Base-by-base conservation (phyloP, 2,113 vertebrate species). In the Sminthopsis crassicaudata region DNA sequence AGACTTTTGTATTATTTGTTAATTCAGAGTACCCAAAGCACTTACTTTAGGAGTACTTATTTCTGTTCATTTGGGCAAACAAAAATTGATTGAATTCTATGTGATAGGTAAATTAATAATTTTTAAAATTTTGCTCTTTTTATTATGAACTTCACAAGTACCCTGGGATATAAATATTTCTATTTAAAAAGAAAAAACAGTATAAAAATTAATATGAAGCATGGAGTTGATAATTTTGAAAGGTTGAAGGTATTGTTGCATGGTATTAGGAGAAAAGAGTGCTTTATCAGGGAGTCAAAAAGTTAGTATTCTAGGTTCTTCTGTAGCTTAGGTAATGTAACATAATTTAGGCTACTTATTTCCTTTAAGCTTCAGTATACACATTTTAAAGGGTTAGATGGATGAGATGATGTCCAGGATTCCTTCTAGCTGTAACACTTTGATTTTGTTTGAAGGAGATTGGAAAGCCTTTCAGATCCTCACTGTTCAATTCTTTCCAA, bases 31-130 rank as follows among this genome's bases (percentile, higher is more conserved):
- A 93, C 91, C 52, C 23, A 24, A 51, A 51, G 50, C 10, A 51
- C 10, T 10, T 51, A 51, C 50, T 51, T 51, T 51, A 9, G 9
- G 50, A 51, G 50, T 55, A 53, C 53, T 96, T 76, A 60, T 2
- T n/a, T 55, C 52, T 12, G 89, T 3, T 91, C 27, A 42, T 92
- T 60, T 93, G 89, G 36, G 42, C 3, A 95, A 84, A 30, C 94
- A 91, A 55, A 96, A 51, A 94, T 95, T 91, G 19, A 36, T 25
- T 94, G 48, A 60, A 67, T 95, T 36, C 93, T 94, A 91, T 96
- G 90, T 94, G 24, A 60, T 89, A 42, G 12, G 10, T 8, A 84
- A 84, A 42, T 84, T 84, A 84, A 84, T 42, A 42, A 84, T 42
- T 6, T 42, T 42, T 42, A 76, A 67, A 84, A 23, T 19, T 84